phyloP scores from a whole-genome alignment of 2,797 vertebrate genomes.

The Columba guinea region DNA sequence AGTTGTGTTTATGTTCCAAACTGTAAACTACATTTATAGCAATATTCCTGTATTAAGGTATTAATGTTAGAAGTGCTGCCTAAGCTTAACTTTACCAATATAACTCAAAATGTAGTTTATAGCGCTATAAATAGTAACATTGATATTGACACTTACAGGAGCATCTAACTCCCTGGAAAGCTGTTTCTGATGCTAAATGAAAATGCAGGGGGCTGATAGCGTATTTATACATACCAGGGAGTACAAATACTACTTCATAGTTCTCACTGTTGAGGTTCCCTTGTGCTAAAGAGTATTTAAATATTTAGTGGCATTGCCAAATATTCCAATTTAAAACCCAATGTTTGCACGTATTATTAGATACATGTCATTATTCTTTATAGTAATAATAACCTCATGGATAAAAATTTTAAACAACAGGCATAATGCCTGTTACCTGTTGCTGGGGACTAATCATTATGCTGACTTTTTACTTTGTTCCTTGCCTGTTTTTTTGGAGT shows the following conservation, averaged over 20 bases:
- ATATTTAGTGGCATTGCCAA: background rate
- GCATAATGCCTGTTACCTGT: background rate
- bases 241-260: slow-evolving; percentile 12
- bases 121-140: slow-evolving; percentile 72
- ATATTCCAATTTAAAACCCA: background rate
- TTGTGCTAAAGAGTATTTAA: background rate
- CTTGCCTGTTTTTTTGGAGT: background rate
- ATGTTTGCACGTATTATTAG: background rate
- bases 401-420: background rate
- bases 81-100: slow-evolving; percentile 66
- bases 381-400: background rate
- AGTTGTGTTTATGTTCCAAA: slow-evolving; percentile 71
- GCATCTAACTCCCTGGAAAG: slow-evolving; percentile 59
- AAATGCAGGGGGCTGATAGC: slow-evolving; percentile 30
- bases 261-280: background rate
- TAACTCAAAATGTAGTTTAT: slow-evolving; percentile 71
- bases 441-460: background rate
- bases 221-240: slow-evolving; percentile 35
- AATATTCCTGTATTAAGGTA: slow-evolving; percentile 68
- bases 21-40: slow-evolving; percentile 70
- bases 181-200: slow-evolving; percentile 53
- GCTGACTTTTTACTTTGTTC: background rate
- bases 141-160: slow-evolving; percentile 68
- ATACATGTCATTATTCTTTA: background rate
- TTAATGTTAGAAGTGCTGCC: slow-evolving; percentile 64